Base-by-base conservation (phyloP, 2,888 invertebrate species). In the Harpalus rubripes region DNA sequence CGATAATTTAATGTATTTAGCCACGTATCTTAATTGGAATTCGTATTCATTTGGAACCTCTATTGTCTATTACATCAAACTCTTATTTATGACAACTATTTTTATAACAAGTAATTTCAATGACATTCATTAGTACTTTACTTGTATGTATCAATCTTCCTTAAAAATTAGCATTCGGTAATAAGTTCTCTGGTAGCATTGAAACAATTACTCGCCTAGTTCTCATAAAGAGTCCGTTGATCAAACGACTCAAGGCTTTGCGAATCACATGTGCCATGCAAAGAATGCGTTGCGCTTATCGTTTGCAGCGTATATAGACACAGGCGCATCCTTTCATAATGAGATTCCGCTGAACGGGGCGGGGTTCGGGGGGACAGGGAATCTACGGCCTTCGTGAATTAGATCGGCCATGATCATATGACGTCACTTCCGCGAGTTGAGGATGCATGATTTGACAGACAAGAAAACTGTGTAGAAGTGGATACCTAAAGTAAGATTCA, bases 371-470 rank as follows among this genome's bases (percentile, higher is more conserved):
- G 32, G 58, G 22, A 12, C 44, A 76, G 56, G 52, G 22, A 56
- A 76, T 6, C 52, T n/a, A 22, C 68, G 68, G 81, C 68, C 81
- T 81, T 81, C 56, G 56, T 52, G 65, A 68, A 81, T 81, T 81
- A 81, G 81, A 68, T 81, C 68, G 81, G 39, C 52, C 44, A 56
- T 81, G 81, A 52, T 81, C 81, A n/a, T 32, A 7, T 65, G 18
- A 81, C 68, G 81, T 68, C 81, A 68, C 52, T 56, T 68, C 81
- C 65, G 65, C 68, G 10, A 15, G 59, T 52, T 41, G 16, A 74
- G 15, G 18, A 81, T 68, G 44, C 61, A 61, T n/a, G 15, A 56
- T 22, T 44, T 65, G 44, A 52, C 44, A 52, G 32, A 32, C 0
- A 32, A 32, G 32, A 32, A 32, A 32, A 4, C 5, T 32, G 32